Conservation (phyloP, 1,140 invertebrate species). For the Cryptotermes secundus region DNA sequence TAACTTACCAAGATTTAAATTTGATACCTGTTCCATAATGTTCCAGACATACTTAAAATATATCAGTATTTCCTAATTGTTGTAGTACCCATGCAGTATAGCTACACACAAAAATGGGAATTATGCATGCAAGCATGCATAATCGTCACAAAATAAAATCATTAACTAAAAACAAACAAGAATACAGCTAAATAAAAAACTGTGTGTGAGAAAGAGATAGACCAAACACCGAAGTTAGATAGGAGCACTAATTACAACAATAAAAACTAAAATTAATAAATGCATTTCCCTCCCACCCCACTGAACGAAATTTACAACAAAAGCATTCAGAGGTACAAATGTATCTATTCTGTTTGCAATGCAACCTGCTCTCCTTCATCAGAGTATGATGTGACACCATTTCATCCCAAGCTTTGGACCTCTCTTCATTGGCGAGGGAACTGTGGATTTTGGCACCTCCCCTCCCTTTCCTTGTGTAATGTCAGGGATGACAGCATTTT, state of each 20-base stretch:
- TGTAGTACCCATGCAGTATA: background rate
- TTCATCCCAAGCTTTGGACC: background rate
- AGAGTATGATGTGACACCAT: background rate
- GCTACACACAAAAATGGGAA: background rate
- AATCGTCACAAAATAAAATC: background rate
- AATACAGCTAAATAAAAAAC: background rate
- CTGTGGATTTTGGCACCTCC: too few relatives aligned
- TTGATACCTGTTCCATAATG: too few relatives aligned
- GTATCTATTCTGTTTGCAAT: background rate
- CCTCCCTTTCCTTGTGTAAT: too few relatives aligned
- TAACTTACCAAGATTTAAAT: too few relatives aligned
- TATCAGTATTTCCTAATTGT: background rate
- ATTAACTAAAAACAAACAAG: background rate
- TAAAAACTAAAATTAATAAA: background rate
- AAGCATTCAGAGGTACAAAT: background rate
- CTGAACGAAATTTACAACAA: background rate
- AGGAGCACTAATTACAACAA: background rate
- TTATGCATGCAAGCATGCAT: background rate
- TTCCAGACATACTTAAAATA: too few relatives aligned
- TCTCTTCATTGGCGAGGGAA: too few relatives aligned
- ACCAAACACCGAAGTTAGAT: slow-evolving; percentile 28
- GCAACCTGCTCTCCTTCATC: background rate
- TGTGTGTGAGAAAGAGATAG: slow-evolving; percentile 32
- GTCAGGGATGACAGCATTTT: too few relatives aligned
- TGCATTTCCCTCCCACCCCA: background rate